Base-by-base conservation (phyloP, 2,113 vertebrate species). In the Heteronetta atricapilla region DNA sequence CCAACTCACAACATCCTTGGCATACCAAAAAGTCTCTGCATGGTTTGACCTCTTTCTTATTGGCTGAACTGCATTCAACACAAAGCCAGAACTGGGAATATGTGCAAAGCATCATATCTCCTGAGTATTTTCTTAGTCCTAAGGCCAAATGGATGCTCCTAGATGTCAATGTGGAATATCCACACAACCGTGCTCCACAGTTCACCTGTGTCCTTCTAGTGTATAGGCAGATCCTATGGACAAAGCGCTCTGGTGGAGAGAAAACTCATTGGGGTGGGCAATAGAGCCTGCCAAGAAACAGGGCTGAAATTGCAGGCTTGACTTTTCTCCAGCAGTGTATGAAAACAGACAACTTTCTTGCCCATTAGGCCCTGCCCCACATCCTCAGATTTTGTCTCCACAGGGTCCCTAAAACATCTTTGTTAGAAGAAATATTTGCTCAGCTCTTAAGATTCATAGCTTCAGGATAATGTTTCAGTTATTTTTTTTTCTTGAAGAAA, bases 1-100 rank as follows among this genome's bases (percentile, higher is more conserved):
- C 20, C 34, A 88, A 86, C 38, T 29, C 36, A 77, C 55, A 90
- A 8, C 14, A 59, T 55, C 22, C 6, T n/a, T 25, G 22, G 23
- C 13, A 66, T 25, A 33, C 4, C 5, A 50, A 64, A 31, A 88
- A 82, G 13, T 11, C 38, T 74, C 12, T 0, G 0, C 8, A 3
- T 40, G 23, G 3, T 82, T 69, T 69, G 9, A 16, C 25, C n/a
- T 44, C 5, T 59, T 68, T 44, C 5, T 59, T 68, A 44, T 14
- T 77, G n/a, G 53, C 59, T 34, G n/a, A 64, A 68, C 5, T 64
- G 25, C 28, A 5, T 29, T 56, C 11, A 60, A 16, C 19, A 50
- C 12, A 31, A n/a, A 58, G 10, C 3, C 20, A 40, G 26, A 83
- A 76, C 11, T 59, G 50, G 33, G 23, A 56, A 76, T 20, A 40